A percentile compares a stretch with the other conserved stretches of the same genome.
phyloP scores from a whole-genome alignment of 2,888 invertebrate genomes.

The Villa cingulata region DNA sequence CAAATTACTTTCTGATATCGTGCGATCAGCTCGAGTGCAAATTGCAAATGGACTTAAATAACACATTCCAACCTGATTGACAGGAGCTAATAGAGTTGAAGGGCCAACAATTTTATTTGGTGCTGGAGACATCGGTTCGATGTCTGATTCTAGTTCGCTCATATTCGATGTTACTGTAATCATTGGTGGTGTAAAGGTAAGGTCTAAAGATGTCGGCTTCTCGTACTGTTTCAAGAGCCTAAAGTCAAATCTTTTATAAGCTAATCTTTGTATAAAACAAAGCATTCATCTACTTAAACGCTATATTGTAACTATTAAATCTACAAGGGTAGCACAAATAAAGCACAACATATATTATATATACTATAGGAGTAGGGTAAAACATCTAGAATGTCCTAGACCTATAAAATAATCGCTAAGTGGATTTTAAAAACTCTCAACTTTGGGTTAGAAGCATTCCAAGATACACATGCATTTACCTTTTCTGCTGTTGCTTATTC shows the following conservation, averaged over 20 bases:
- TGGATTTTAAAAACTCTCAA: background rate
- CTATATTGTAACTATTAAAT: background rate
- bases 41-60: slow-evolving; percentile 68
- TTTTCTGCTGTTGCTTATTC: slow-evolving; percentile 38
- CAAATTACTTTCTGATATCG: slow-evolving; percentile 68
- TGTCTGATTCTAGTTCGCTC: slow-evolving; percentile 61
- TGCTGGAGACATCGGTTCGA: slow-evolving; percentile 52
- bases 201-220: slow-evolving; percentile 46
- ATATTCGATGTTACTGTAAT: slow-evolving; percentile 64
- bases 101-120: slow-evolving; percentile 38
- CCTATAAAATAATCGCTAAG: background rate
- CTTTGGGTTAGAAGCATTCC: background rate
- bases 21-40: slow-evolving; percentile 55
- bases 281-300: background rate
- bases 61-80: slow-evolving; percentile 44
- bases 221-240: slow-evolving; percentile 49
- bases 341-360: background rate
- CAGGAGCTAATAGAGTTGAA: slow-evolving; percentile 25
- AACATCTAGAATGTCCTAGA: background rate
- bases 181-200: slow-evolving; percentile 50
- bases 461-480: slow-evolving; percentile 14
- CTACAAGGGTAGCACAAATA: background rate
- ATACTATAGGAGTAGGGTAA: background rate
- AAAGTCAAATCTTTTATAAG: slow-evolving; percentile 17
- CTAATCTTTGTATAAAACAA: background rate